Evolutionary conservation across 2,113 vertebrate genomes (phyloP).

Genomic region (Laticauda colubrina): DNA sequence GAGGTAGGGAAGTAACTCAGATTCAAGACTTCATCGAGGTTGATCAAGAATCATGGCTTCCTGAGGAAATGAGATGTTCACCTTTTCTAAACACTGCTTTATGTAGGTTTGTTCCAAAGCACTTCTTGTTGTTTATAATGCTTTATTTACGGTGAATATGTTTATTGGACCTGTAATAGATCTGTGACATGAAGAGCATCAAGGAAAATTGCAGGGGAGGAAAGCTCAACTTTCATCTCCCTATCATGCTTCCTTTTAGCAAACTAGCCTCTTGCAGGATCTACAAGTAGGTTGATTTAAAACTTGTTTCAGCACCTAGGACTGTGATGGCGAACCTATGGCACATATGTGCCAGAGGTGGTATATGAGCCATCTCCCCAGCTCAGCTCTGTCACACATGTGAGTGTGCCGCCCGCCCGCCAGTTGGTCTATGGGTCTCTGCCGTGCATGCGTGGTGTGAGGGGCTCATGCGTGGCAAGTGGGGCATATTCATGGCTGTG

Average conservation of each 20-base stretch:
- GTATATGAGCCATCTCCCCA: too few relatives aligned
- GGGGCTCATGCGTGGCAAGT: too few relatives aligned
- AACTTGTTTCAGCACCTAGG: neutral
- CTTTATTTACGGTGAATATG: constrained; percentile 57
- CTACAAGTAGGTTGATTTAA: neutral
- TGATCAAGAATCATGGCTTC: constrained; percentile 46
- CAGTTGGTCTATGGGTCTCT: too few relatives aligned
- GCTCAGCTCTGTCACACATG: too few relatives aligned
- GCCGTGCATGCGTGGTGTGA: too few relatives aligned
- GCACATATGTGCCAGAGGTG: too few relatives aligned
- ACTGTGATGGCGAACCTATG: too few relatives aligned
- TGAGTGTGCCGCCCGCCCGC: too few relatives aligned
- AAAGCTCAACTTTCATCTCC: neutral
- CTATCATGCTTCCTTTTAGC: neutral
- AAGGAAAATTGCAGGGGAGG: neutral
- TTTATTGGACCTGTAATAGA: constrained; percentile 55
- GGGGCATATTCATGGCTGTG: too few relatives aligned
- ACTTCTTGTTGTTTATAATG: constrained; percentile 47
- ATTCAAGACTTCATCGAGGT: constrained; percentile 51
- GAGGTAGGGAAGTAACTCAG: constrained; percentile 42
- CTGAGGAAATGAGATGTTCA: constrained; percentile 61
- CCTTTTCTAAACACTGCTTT: constrained; percentile 55
- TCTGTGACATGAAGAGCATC: constrained; percentile 31
- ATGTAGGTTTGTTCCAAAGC: constrained; percentile 63
- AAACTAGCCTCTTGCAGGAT: neutral